Conservation (phyloP, 1,140 invertebrate species). For the Formica exsecta region DNA sequence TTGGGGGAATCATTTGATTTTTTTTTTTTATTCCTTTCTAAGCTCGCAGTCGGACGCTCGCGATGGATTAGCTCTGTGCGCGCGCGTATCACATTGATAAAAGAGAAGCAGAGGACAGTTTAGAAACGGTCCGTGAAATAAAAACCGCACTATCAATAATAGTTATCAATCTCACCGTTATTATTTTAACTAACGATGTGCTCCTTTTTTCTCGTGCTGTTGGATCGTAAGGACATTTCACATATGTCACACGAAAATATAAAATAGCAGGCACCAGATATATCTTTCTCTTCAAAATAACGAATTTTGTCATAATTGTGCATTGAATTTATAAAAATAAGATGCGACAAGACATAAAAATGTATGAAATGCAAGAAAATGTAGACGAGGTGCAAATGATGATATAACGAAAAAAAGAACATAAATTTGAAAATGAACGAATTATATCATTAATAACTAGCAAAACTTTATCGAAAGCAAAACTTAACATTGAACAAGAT, state of each 20-base stretch:
- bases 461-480: too few relatives aligned
- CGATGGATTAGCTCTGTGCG: slow-evolving; percentile 34
- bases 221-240: neutral
- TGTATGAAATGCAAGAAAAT: too few relatives aligned
- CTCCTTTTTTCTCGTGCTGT: slow-evolving; percentile 18
- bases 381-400: too few relatives aligned
- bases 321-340: too few relatives aligned
- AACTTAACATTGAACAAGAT: too few relatives aligned
- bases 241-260: neutral
- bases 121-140: slow-evolving; percentile 2
- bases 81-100: slow-evolving; percentile 47
- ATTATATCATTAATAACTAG: too few relatives aligned
- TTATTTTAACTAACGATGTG: slow-evolving; percentile 7
- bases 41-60: slow-evolving; percentile 22
- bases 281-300: too few relatives aligned
- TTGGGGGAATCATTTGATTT: neutral
- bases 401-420: too few relatives aligned
- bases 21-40: slow-evolving; percentile 28
- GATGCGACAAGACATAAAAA: too few relatives aligned
- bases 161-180: slow-evolving; percentile 49
- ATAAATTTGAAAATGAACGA: too few relatives aligned
- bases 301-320: too few relatives aligned
- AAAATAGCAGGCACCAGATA: too few relatives aligned
- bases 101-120: slow-evolving; percentile 19
- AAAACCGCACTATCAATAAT: slow-evolving; percentile 59